phyloP scores from a whole-genome alignment of 2,888 invertebrate species.

The Pyrrhia umbra region DNA sequence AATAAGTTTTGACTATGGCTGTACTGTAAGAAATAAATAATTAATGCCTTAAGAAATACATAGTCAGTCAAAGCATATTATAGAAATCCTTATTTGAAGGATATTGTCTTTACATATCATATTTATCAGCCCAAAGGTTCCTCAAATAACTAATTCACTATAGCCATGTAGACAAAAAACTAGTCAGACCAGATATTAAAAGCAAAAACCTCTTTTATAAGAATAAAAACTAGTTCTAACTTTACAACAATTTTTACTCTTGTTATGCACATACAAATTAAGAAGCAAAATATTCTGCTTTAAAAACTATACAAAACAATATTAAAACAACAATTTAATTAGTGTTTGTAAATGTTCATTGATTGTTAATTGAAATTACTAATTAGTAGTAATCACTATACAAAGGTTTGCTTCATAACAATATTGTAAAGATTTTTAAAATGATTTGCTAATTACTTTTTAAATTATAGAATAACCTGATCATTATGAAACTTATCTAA shows the following conservation, averaged over 20 bases:
- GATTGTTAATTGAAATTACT: neutral
- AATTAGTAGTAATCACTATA: neutral
- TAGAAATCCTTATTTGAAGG: too few relatives aligned
- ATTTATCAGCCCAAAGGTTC: too few relatives aligned
- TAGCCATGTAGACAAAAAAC: neutral
- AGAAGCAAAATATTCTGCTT: neutral
- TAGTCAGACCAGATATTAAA: neutral
- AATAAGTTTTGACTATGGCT: too few relatives aligned
- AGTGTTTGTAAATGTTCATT: neutral
- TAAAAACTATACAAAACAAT: neutral
- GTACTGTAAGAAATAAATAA: too few relatives aligned
- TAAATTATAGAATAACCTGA: neutral
- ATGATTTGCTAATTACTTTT: neutral
- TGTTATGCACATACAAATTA: neutral
- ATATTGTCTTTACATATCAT: too few relatives aligned
- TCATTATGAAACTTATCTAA: too few relatives aligned
- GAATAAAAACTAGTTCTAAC: too few relatives aligned
- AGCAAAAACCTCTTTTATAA: neutral
- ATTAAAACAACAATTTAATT: neutral
- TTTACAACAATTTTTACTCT: too few relatives aligned
- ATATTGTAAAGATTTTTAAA: neutral
- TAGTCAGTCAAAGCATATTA: too few relatives aligned
- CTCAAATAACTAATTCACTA: too few relatives aligned
- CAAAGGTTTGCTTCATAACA: neutral
- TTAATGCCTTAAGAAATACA: too few relatives aligned